A percentile compares a stretch with the other conserved stretches of the same genome.
phyloP scores from a whole-genome alignment of 2,797 vertebrate genomes.

The Hozukius guyotensis region DNA sequence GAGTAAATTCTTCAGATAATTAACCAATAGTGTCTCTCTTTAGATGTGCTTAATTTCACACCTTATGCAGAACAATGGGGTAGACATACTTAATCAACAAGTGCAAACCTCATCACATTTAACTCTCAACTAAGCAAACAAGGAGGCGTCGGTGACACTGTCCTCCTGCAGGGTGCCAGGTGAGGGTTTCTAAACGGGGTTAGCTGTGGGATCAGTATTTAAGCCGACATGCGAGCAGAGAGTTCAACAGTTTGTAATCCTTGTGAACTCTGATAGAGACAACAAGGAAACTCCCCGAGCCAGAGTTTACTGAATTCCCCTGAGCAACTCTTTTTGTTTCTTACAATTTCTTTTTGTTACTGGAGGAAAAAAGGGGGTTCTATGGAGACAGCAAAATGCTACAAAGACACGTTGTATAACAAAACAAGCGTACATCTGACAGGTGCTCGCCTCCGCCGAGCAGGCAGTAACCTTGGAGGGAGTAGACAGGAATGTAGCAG shows the following conservation, averaged over 20 bases:
- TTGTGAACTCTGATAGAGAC: constrained; percentile 36
- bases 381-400: constrained; percentile 46
- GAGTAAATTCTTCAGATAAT: constrained; percentile 30
- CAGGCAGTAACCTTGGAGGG: constrained; percentile 83
- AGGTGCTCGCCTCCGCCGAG: constrained; percentile 75
- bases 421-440: constrained; percentile 78
- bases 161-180: constrained; percentile 30
- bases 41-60: constrained; percentile 59
- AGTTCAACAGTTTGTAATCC: constrained; percentile 39
- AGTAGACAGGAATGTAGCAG: constrained; percentile 79
- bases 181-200: constrained; percentile 34
- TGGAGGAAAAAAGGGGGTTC: constrained; percentile 2
- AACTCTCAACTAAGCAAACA: constrained; percentile 69
- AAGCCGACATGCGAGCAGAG: constrained; percentile 16
- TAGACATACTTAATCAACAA: constrained; percentile 75
- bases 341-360: constrained; percentile 30
- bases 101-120: constrained; percentile 72
- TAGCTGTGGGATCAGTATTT: constrained; percentile 38
- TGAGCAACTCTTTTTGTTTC: constrained; percentile 16
- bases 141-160: constrained; percentile 47
- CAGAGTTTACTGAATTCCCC: constrained; percentile 35
- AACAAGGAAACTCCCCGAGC: constrained; percentile 26
- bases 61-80: constrained; percentile 66
- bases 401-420: constrained; percentile 59
- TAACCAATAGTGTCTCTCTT: constrained; percentile 32